Percentiles rank a stretch among this genome's conserved stretches.
Conservation (phyloP, 2,113 vertebrate species). For the Prionailurus bengalensis region DNA sequence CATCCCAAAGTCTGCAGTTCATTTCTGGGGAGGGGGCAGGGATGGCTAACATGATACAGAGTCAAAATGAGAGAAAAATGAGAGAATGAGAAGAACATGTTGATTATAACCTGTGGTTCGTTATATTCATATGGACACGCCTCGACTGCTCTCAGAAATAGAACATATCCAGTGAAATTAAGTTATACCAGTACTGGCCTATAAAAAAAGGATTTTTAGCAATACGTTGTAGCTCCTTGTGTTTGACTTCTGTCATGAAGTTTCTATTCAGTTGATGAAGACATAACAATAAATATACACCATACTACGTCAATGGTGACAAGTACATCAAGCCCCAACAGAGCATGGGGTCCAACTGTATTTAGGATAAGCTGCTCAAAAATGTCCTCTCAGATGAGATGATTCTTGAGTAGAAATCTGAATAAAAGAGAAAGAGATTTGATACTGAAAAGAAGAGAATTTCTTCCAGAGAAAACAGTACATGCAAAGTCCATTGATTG, state of each 20-base stretch:
- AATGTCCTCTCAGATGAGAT: background rate
- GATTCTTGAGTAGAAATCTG: background rate
- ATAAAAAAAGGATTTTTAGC: background rate
- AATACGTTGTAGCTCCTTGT: background rate
- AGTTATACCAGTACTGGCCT: background rate
- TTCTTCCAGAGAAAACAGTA: background rate
- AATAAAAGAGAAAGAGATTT: background rate
- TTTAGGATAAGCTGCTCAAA: background rate
- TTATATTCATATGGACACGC: background rate
- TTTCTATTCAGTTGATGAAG: background rate
- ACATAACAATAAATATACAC: background rate
- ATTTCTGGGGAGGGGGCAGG: rapidly evolving
- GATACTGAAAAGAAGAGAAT: background rate
- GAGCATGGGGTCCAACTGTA: background rate
- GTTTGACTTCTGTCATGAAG: background rate
- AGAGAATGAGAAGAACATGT: background rate
- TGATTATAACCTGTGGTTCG: background rate
- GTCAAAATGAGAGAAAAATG: background rate
- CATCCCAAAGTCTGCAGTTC: background rate
- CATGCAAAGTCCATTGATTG: background rate
- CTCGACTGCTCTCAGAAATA: background rate
- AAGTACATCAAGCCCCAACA: background rate
- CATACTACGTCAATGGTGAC: background rate
- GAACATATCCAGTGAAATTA: background rate
- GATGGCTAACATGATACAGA: background rate